Percentiles rank a stretch among this genome's conserved stretches.
Evolutionary conservation across 2,113 vertebrate species (phyloP).

Genomic region (Erythrolamprus reginae): DNA sequence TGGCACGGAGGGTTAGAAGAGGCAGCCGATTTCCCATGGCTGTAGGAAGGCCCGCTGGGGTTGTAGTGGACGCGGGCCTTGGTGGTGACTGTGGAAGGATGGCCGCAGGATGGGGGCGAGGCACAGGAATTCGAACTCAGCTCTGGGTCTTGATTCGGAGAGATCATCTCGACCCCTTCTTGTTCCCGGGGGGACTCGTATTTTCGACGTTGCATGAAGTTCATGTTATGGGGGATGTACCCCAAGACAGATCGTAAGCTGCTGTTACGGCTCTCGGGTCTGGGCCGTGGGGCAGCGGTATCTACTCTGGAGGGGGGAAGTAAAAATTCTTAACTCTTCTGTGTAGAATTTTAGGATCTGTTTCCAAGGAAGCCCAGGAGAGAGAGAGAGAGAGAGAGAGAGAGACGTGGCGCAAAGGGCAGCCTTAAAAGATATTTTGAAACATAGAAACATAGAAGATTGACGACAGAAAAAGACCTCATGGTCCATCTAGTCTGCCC

Average conservation of each 20-base stretch:
- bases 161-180: not conserved
- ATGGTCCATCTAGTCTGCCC: no score
- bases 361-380: not conserved
- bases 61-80: not conserved
- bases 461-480: no score
- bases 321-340: not conserved
- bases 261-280: not conserved
- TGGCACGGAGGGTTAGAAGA: not conserved
- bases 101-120: not conserved
- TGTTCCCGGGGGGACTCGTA: not conserved
- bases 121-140: not conserved
- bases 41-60: not conserved
- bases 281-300: not conserved
- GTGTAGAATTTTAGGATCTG: no score
- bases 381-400: not conserved
- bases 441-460: no score
- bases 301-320: not conserved
- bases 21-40: fast-evolving
- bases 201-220: not conserved
- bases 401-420: not conserved
- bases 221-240: not conserved
- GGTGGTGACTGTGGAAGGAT: not conserved
- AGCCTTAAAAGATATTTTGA: not conserved
- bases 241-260: not conserved
- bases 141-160: not conserved